phyloP scores from a whole-genome alignment of 2,888 invertebrate genomes.

The Galerucella nymphaeae region DNA sequence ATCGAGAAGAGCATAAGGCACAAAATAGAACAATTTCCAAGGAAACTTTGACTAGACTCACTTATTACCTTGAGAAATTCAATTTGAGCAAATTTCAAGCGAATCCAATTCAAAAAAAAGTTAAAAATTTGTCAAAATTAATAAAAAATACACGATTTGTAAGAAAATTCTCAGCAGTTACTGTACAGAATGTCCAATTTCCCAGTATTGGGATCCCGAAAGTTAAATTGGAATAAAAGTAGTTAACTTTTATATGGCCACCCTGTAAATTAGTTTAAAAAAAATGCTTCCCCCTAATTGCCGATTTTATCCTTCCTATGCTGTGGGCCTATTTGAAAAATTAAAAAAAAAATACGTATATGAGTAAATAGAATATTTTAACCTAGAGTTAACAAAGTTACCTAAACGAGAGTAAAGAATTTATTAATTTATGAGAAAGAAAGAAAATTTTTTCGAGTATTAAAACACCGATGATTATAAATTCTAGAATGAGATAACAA shows the following conservation, averaged over 20 bases:
- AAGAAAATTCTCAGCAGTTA: not conserved
- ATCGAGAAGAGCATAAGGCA: constrained; percentile 44
- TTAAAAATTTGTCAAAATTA: constrained; percentile 51
- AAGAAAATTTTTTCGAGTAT: constrained; percentile 41
- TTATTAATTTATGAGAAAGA: constrained; percentile 20
- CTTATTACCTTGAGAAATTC: constrained; percentile 31
- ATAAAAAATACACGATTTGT: constrained; percentile 16
- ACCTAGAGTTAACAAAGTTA: constrained; percentile 40
- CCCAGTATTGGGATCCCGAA: too few relatives aligned
- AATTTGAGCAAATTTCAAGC: constrained; percentile 45
- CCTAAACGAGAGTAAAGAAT: constrained; percentile 34
- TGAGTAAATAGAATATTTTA: constrained; percentile 24
- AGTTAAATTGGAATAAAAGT: too few relatives aligned
- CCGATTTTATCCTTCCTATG: constrained; percentile 17
- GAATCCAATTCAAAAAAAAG: constrained; percentile 39
- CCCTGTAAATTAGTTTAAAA: not conserved
- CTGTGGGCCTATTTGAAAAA: constrained; percentile 18
- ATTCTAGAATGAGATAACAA: constrained; percentile 51
- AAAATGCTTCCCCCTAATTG: constrained; percentile 22
- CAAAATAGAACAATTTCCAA: constrained; percentile 52
- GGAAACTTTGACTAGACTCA: constrained; percentile 46
- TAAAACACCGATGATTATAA: constrained; percentile 40
- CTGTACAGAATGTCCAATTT: constrained; percentile 6
- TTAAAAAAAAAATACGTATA: constrained; percentile 25
- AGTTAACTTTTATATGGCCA: too few relatives aligned